Evolutionary conservation across 2,113 vertebrate genomes (phyloP), one percentile per base, ranked within the genome.

Genomic region (Octodon degus): DNA sequence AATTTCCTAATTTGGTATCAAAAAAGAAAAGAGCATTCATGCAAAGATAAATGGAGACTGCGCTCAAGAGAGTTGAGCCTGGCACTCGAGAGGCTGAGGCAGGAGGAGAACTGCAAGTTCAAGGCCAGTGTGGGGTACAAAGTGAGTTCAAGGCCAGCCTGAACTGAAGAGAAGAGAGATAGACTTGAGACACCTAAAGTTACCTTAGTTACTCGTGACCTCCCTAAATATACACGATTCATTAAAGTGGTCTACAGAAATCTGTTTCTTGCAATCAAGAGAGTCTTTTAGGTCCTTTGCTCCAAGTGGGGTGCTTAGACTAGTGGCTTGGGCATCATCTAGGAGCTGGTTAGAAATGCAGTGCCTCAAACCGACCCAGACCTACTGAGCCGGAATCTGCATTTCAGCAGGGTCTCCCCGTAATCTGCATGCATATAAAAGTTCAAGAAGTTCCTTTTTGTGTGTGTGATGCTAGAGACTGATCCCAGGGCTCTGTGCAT

Each of bases 161-260:
- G 62, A 63, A 63, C 62, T 63, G 62, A 68, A 6, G 34, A 14
- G 32, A 32, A 68, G 32, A 68, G 14, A 68, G 65, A 68, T 32
- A 68, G 53, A 47, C 25, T 62, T 47, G 40, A 68, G 47, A 47
- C 25, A 91, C 32, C 10, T 85, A 50, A 65, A 47, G 22, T 58
- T 79, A 43, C 85, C 47, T 81, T 90, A 70, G 74, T 88, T 89
- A 55, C 67, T 79, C 20, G 74, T 40, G 68, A 11, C 17, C 40
- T 86, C 86, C 34, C 67, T 50, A 70, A 82, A 17, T 67, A 60
- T 70, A 86, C 89, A 55, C 40, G 8, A 62, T 47, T 65, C 30
- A 20, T 96, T 86, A 76, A 89, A n/a, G 63, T 63, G 50, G 12
- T 63, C 72, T 81, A 82, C 70, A 86, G 53, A 86, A 83, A 77